phyloP scores from a whole-genome alignment of 23 tunicate genomes.

The Ascidia mentula region DNA sequence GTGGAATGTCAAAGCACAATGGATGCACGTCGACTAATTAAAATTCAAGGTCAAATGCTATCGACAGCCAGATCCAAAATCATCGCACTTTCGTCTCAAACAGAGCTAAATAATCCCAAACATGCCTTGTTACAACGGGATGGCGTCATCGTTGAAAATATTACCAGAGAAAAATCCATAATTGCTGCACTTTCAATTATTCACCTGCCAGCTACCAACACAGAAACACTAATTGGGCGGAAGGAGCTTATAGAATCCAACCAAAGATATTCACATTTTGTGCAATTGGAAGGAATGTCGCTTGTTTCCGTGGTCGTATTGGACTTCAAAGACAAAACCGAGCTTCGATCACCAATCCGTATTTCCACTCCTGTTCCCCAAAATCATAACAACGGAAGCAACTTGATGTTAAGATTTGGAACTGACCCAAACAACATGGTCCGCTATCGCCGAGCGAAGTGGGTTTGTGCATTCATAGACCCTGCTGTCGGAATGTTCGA shows the following conservation, averaged over 20 bases:
- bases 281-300: background rate
- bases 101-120: no score
- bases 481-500: background rate
- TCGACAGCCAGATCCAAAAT: no score
- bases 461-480: conserved; percentile 12
- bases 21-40: no score
- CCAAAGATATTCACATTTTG: background rate
- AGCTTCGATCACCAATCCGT: background rate
- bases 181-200: no score
- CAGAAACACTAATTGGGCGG: no score
- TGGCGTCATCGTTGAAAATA: no score
- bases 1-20: no score
- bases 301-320: background rate
- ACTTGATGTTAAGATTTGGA: background rate
- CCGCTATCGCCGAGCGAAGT: background rate
- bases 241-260: background rate
- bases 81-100: no score
- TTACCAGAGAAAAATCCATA: no score
- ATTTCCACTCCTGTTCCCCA: background rate
- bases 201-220: no score
- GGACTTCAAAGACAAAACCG: background rate
- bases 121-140: no score
- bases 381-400: background rate
- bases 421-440: background rate
- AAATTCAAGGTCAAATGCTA: no score